Evolutionary conservation across 2,113 vertebrate genomes (phyloP).

Genomic region (Cyphomyrus plagiostoma): DNA sequence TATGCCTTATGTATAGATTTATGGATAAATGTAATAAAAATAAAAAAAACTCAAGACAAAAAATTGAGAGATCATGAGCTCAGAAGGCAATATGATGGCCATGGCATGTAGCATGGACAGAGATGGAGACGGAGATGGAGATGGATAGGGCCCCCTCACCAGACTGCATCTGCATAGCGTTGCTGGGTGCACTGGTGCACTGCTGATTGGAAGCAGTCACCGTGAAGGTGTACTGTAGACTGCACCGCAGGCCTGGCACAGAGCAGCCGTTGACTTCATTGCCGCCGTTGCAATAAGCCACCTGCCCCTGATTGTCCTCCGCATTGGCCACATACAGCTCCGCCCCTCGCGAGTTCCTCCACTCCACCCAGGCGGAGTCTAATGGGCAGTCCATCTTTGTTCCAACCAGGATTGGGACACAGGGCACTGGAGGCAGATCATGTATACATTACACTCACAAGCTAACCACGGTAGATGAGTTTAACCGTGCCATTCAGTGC

Average conservation of each 20-base stretch:
- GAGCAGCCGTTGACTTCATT: constrained; percentile 40
- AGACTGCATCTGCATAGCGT: constrained; percentile 44
- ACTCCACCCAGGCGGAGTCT: constrained; percentile 54
- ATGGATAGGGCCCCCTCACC: constrained; percentile 35
- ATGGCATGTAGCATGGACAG: background rate
- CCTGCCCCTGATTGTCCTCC: constrained; percentile 32
- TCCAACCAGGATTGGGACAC: constrained; percentile 42
- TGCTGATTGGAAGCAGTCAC: constrained; percentile 44
- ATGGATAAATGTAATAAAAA: background rate
- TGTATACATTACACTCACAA: background rate
- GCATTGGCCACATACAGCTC: constrained; percentile 41
- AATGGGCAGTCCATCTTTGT: constrained; percentile 61
- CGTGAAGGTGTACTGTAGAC: constrained; percentile 50
- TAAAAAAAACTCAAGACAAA: background rate
- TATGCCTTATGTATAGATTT: background rate
- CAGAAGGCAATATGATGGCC: background rate
- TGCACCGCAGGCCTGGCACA: constrained; percentile 52
- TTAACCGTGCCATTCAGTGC: background rate
- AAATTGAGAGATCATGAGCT: background rate
- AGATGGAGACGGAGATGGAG: background rate
- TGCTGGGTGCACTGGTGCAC: constrained; percentile 55
- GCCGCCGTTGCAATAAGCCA: constrained; percentile 40
- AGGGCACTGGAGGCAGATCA: constrained; percentile 50
- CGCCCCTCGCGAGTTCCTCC: constrained; percentile 39
- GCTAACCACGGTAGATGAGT: background rate